phyloP scores from a whole-genome alignment of 2,888 invertebrate genomes.

The Eremobia ochroleuca region DNA sequence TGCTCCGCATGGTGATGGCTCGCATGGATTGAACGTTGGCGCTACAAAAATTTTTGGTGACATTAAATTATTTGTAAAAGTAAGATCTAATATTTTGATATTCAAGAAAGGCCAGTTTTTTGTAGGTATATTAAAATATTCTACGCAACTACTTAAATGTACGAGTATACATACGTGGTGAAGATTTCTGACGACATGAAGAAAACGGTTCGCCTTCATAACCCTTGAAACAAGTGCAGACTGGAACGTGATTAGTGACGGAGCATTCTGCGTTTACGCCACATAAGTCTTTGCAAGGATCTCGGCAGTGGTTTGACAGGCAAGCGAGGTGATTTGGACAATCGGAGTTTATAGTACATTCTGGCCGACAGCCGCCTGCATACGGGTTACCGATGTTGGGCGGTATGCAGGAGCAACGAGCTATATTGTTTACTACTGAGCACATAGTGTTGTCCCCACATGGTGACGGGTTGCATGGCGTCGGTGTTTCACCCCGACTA shows the following conservation, averaged over 20 bases:
- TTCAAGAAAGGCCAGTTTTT: neutral
- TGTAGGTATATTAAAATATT: neutral
- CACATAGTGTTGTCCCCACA: constrained; percentile 97
- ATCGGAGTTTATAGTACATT: constrained; percentile 95
- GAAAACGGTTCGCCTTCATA: constrained; percentile 96
- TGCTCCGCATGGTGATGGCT: constrained; percentile 94
- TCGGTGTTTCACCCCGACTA: constrained; percentile 82
- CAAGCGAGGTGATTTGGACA: constrained; percentile 95
- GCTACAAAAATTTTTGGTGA: constrained; percentile 54
- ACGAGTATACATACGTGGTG: constrained; percentile 88
- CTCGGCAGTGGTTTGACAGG: constrained; percentile 95
- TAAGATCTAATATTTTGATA: neutral
- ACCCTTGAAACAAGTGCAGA: constrained; percentile 94
- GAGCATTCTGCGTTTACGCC: constrained; percentile 96
- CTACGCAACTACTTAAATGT: neutral
- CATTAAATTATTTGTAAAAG: neutral
- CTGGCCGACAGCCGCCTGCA: constrained; percentile 95
- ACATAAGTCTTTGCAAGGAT: constrained; percentile 96
- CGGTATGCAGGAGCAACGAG: constrained; percentile 96
- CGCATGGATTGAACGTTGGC: constrained; percentile 91
- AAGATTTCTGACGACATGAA: constrained; percentile 92
- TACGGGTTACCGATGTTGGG: constrained; percentile 97
- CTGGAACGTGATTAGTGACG: constrained; percentile 95
- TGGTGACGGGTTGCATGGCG: constrained; percentile 95
- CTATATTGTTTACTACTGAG: constrained; percentile 92